A percentile compares a stretch with the other conserved stretches of the same genome.
phyloP scores from a whole-genome alignment of 2,113 vertebrate genomes.

The Ahaetulla prasina region DNA sequence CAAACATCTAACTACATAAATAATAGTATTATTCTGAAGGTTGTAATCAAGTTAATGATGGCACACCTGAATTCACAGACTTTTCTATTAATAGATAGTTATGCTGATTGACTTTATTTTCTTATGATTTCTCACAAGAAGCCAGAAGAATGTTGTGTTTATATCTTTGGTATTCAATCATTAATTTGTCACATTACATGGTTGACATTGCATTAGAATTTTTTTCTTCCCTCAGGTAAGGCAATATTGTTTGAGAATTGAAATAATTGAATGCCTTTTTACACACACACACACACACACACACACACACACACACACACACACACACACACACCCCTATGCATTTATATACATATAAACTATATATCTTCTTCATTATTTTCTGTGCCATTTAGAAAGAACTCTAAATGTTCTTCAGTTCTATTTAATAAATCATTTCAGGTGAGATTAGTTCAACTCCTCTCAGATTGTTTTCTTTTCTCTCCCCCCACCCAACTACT shows the following conservation, averaged over 20 bases:
- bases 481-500: background rate
- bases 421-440: slow-evolving; percentile 35
- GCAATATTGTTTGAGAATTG: slow-evolving; percentile 23
- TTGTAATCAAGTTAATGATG: slow-evolving; percentile 23
- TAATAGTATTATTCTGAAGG: slow-evolving; percentile 20
- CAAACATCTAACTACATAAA: background rate
- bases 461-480: slow-evolving; percentile 7
- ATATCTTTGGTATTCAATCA: slow-evolving; percentile 1
- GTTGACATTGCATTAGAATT: slow-evolving; percentile 22
- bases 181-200: slow-evolving; percentile 15
- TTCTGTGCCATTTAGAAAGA: slow-evolving; percentile 17
- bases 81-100: slow-evolving; percentile 23
- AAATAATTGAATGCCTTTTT: slow-evolving; percentile 24
- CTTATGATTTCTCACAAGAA: slow-evolving; percentile 17
- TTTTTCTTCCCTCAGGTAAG: background rate
- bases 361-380: slow-evolving; percentile 3
- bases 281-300: background rate
- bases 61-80: background rate
- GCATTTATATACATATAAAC: background rate
- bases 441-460: slow-evolving; percentile 6
- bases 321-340: too few species aligned
- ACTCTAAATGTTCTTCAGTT: slow-evolving; percentile 14
- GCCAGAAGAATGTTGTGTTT: background rate
- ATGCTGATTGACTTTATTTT: slow-evolving; percentile 27
- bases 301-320: background rate